phyloP scores from a whole-genome alignment of 2,797 vertebrate genomes.

The Pagetopsis macropterus region DNA sequence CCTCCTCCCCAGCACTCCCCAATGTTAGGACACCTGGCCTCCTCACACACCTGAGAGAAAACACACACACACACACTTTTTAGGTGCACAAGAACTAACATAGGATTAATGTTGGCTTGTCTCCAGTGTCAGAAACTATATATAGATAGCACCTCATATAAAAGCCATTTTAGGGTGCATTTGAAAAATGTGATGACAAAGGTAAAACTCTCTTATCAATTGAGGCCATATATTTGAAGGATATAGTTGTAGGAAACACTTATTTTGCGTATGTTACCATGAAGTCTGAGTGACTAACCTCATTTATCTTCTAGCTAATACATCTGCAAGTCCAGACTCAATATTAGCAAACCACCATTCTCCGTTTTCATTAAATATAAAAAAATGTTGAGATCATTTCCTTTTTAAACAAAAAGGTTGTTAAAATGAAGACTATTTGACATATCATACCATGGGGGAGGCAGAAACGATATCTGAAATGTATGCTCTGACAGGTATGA shows the following conservation, averaged over 20 bases:
- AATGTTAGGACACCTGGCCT: conserved; percentile 96
- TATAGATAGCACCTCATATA: not conserved
- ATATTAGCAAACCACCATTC: not conserved
- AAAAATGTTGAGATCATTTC: not conserved
- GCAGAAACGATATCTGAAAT: not conserved
- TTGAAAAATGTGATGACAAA: not conserved
- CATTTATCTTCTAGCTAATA: not conserved
- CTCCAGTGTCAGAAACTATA: no score
- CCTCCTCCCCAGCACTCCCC: conserved; percentile 98
- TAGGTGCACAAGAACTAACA: not conserved
- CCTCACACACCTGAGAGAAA: conserved; percentile 92
- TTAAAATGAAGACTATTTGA: not conserved
- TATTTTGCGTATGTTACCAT: not conserved
- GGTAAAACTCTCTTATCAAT: not conserved
- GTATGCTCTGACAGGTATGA: not conserved
- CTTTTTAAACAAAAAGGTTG: not conserved
- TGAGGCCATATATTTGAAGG: not conserved
- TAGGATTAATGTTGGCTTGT: not conserved
- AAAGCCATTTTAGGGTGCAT: not conserved
- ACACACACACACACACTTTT: conserved; percentile 4
- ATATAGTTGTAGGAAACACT: not conserved
- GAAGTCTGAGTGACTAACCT: not conserved
- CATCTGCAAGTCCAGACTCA: not conserved
- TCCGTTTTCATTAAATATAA: not conserved
- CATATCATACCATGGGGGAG: not conserved